Percentiles rank a stretch among this genome's conserved stretches.
Conservation (phyloP, 2,797 vertebrate genomes). For the Pempheris klunzingeri region DNA sequence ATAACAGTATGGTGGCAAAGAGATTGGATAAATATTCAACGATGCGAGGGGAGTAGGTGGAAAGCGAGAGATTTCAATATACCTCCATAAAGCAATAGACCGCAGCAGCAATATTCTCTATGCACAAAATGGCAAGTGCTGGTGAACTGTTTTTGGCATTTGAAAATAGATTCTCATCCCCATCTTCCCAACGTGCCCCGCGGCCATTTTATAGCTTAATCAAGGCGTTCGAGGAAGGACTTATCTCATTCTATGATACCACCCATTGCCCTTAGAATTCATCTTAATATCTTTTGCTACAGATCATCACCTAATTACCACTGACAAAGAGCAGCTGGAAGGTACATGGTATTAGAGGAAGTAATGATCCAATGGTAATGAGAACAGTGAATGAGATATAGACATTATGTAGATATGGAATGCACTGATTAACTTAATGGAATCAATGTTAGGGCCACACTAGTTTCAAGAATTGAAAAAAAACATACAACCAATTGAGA, state of each 20-base stretch:
- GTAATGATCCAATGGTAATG: slow-evolving; percentile 82
- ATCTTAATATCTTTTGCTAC: slow-evolving; percentile 78
- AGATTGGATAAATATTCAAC: slow-evolving; percentile 74
- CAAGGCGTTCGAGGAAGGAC: slow-evolving; percentile 52
- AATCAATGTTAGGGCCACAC: slow-evolving; percentile 53
- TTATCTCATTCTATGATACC: slow-evolving; percentile 58
- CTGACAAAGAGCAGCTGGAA: slow-evolving; percentile 79
- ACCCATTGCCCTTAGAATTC: slow-evolving; percentile 71
- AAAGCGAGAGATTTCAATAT: slow-evolving; percentile 71
- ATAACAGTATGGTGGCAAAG: slow-evolving; percentile 43
- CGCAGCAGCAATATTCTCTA: slow-evolving; percentile 57
- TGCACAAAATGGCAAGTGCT: slow-evolving; percentile 50
- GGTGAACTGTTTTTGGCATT: slow-evolving; percentile 65
- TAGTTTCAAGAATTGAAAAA: slow-evolving; percentile 26
- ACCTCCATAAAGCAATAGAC: slow-evolving; percentile 65
- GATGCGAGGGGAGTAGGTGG: slow-evolving; percentile 45
- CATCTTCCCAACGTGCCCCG: slow-evolving; percentile 51
- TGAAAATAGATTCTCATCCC: slow-evolving; percentile 65
- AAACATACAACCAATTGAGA: slow-evolving; percentile 3
- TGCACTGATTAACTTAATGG: slow-evolving; percentile 67
- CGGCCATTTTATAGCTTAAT: slow-evolving; percentile 61
- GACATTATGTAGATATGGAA: slow-evolving; percentile 68
- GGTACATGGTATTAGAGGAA: slow-evolving; percentile 80
- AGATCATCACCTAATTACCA: slow-evolving; percentile 82
- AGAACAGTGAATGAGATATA: slow-evolving; percentile 65